Percentiles rank a stretch among this genome's conserved stretches.
These are phyloP conservation scores for Pocillopora grandis DNA, from an alignment of 92 coral and sea anemone genomes.

Conservation along the genomic window DNA sequence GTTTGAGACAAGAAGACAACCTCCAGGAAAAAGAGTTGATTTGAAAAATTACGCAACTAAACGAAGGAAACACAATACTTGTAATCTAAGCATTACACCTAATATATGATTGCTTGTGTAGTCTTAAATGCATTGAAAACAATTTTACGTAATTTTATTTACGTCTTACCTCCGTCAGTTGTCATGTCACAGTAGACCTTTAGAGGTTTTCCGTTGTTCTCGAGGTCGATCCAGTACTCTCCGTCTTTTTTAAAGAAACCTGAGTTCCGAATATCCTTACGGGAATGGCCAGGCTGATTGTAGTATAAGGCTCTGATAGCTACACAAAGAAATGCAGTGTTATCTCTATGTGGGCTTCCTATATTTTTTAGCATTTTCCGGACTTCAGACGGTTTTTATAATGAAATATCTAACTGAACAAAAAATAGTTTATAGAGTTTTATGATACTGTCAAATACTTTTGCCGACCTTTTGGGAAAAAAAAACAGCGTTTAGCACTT, in stretches of 20 bases:
- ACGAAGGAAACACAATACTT: not conserved
- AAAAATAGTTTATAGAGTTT: no score
- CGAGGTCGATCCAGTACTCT: conserved; percentile 11
- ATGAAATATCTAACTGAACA: no score
- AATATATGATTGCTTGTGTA: no score
- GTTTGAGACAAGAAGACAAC: not conserved
- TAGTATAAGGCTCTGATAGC: not conserved
- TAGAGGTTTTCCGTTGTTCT: not conserved
- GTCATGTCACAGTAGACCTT: conserved; percentile 10
- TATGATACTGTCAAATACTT: no score
- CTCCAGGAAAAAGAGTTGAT: not conserved
- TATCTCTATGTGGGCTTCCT: no score
- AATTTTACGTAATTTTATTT: not conserved
- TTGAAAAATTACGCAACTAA: not conserved
- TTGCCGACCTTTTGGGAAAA: no score
- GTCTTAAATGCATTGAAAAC: not conserved
- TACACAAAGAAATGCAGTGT: not conserved
- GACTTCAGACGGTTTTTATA: no score
- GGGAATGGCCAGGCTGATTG: not conserved
- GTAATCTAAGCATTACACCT: no score
- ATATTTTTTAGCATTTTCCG: no score
- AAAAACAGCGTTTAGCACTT: no score
- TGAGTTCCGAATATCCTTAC: conserved; percentile 9
- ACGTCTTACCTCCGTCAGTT: conserved; percentile 9
- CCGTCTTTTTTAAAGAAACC: not conserved